A percentile compares a stretch with the other conserved stretches of the same genome.
Conservation (phyloP, 2,113 vertebrate species). For the Vulpes vulpes region DNA sequence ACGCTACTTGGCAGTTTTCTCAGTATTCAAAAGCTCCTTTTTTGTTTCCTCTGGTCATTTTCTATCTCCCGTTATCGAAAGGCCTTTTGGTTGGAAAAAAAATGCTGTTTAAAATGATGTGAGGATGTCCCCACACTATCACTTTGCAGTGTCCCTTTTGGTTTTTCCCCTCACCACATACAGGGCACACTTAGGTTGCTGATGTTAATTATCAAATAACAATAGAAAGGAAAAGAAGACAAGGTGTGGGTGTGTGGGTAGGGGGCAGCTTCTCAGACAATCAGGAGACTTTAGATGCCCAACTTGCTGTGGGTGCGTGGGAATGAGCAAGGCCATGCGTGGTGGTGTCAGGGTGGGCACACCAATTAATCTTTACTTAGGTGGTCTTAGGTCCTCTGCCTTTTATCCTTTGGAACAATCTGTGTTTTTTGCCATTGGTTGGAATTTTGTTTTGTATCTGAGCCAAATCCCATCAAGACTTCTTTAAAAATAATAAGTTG, state of each 20-base stretch:
- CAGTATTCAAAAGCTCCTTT: not conserved
- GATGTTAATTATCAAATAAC: not conserved
- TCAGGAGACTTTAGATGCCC: not conserved
- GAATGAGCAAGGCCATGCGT: not conserved
- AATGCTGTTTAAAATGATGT: not conserved
- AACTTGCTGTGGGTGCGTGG: not conserved
- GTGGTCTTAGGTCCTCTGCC: constrained; percentile 27
- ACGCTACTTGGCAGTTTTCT: not conserved
- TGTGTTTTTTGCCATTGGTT: constrained; percentile 25
- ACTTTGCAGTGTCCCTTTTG: not conserved
- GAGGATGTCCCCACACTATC: not conserved
- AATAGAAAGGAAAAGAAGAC: not conserved
- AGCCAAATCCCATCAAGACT: constrained; percentile 68
- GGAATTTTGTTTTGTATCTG: constrained; percentile 72
- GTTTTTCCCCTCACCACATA: not conserved
- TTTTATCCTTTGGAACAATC: constrained; percentile 47
- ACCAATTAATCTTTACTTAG: not conserved
- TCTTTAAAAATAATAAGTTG: constrained; percentile 73
- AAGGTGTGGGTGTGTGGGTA: too few species aligned
- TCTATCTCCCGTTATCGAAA: not conserved
- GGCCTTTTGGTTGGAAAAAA: not conserved
- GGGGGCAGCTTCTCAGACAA: not conserved
- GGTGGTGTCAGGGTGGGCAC: rapidly evolving
- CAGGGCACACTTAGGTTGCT: not conserved
- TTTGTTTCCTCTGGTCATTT: not conserved